phyloP scores from a whole-genome alignment of 2,888 invertebrate species.

The Platerodrilus igneus region DNA sequence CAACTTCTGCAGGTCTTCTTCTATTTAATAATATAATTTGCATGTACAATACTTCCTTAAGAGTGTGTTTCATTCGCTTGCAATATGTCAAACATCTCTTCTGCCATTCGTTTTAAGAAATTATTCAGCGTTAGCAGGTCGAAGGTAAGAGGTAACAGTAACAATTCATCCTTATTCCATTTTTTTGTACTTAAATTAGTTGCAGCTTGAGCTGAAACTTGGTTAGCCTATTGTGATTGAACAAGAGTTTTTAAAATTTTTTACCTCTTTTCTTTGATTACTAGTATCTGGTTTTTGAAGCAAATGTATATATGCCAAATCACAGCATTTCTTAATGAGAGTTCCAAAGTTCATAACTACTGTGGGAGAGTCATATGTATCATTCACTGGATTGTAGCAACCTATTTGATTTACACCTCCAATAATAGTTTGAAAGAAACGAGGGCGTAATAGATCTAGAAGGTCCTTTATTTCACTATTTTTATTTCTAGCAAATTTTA shows the following conservation, averaged over 20 bases:
- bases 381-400: slow-evolving; percentile 25
- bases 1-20: slow-evolving; percentile 25
- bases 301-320: slow-evolving; percentile 26
- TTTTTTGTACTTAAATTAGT: slow-evolving; percentile 28
- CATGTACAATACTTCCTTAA: slow-evolving; percentile 24
- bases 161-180: slow-evolving; percentile 32
- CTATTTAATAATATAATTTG: slow-evolving; percentile 27
- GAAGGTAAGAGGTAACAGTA: slow-evolving; percentile 24
- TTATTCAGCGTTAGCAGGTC: slow-evolving; percentile 26
- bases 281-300: slow-evolving; percentile 23
- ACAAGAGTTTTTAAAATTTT: slow-evolving; percentile 29
- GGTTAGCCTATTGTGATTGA: slow-evolving; percentile 30
- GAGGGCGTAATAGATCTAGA: slow-evolving; percentile 24
- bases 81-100: slow-evolving; percentile 7
- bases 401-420: slow-evolving; percentile 26
- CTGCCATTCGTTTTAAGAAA: slow-evolving; percentile 15
- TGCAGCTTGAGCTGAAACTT: slow-evolving; percentile 30
- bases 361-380: slow-evolving; percentile 29
- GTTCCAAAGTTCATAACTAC: slow-evolving; percentile 31
- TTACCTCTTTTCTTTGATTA: slow-evolving; percentile 22
- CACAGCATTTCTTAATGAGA: slow-evolving; percentile 30
- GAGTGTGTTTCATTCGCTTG: slow-evolving; percentile 5
- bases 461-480: slow-evolving; percentile 21
- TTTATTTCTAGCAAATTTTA: slow-evolving; percentile 14
- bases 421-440: slow-evolving; percentile 22